Percentiles rank a stretch among this genome's conserved stretches.
phyloP scores from a whole-genome alignment of 1,140 invertebrate species.

The Chlorops oryzae region DNA sequence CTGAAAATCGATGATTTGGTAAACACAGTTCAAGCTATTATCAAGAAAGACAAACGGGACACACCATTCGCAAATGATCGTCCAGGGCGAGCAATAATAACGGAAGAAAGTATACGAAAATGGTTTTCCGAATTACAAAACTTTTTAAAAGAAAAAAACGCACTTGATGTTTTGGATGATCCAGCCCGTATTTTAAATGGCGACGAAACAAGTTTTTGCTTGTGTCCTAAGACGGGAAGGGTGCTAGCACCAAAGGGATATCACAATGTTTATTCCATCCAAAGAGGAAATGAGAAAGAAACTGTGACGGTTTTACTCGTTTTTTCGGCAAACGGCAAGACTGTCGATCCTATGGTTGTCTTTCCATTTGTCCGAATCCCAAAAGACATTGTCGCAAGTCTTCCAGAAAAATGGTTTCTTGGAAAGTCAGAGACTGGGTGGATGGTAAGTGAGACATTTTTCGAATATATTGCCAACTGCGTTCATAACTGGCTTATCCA shows the following conservation, averaged over 20 bases:
- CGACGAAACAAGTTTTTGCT: conserved; percentile 37
- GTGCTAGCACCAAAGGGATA: conserved; percentile 33
- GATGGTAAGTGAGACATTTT: conserved; percentile 42
- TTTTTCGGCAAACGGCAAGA: conserved; percentile 24
- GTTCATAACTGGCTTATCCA: conserved; percentile 34
- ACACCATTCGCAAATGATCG: conserved; percentile 7
- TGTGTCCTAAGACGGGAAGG: conserved; percentile 36
- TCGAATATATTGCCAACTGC: conserved; percentile 45
- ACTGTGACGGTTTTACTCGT: conserved; percentile 36
- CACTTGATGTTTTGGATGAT: conserved; percentile 27
- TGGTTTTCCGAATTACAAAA: conserved; percentile 2
- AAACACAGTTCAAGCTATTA: conserved; percentile 6
- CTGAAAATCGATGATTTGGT: conserved; percentile 3
- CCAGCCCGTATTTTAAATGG: conserved; percentile 35
- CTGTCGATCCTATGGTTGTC: conserved; percentile 18
- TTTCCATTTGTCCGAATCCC: conserved; percentile 29
- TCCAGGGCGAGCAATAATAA: conserved; percentile 17
- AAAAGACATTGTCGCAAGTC: conserved; percentile 22
- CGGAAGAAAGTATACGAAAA: conserved; percentile 1
- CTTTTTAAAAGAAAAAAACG: conserved; percentile 12
- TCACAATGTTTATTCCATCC: conserved; percentile 38
- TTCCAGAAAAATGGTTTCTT: conserved; percentile 37
- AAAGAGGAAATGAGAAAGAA: conserved; percentile 36
- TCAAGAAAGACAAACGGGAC: neutral
- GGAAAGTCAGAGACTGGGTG: conserved; percentile 39